These are phyloP conservation scores for Procambarus virginalis DNA, from an alignment of 1,140 invertebrate genomes.

Conservation along the genomic window DNA sequence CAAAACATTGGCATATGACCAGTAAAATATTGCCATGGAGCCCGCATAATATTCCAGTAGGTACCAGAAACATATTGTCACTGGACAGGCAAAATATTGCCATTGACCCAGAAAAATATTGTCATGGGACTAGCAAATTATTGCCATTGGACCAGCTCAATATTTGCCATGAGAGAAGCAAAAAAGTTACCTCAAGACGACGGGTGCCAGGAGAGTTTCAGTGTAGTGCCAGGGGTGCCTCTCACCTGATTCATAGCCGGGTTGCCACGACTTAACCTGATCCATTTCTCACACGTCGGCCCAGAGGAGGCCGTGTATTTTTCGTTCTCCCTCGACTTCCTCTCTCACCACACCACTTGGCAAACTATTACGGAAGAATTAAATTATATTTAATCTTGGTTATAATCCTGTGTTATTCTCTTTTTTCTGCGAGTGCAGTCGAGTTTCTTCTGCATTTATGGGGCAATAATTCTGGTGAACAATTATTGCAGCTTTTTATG, in stretches of 20 bases:
- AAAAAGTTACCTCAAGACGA: not conserved
- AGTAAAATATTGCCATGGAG: too few species aligned
- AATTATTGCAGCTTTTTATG: too few species aligned
- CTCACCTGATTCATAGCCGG: constrained; percentile 40
- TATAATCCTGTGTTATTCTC: too few species aligned
- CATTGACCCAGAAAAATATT: not conserved
- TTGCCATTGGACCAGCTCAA: not conserved
- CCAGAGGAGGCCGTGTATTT: constrained; percentile 37
- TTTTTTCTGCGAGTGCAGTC: too few species aligned
- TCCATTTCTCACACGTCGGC: constrained; percentile 53
- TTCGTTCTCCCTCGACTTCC: constrained; percentile 36
- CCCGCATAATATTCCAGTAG: too few species aligned
- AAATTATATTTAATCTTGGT: too few species aligned
- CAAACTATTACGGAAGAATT: too few species aligned
- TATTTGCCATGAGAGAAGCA: too few species aligned
- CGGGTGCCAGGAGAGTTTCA: not conserved
- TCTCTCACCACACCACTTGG: not conserved
- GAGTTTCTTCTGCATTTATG: too few species aligned
- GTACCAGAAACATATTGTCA: too few species aligned
- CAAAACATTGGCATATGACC: too few species aligned
- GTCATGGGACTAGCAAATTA: not conserved
- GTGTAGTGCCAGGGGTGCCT: not conserved
- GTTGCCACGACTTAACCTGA: constrained; percentile 54
- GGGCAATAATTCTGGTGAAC: too few species aligned
- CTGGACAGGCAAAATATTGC: not conserved